Percentiles rank a stretch among this genome's conserved stretches.
Evolutionary conservation across 2,113 vertebrate genomes (phyloP).

Genomic region (Entomyzon cyanotis): DNA sequence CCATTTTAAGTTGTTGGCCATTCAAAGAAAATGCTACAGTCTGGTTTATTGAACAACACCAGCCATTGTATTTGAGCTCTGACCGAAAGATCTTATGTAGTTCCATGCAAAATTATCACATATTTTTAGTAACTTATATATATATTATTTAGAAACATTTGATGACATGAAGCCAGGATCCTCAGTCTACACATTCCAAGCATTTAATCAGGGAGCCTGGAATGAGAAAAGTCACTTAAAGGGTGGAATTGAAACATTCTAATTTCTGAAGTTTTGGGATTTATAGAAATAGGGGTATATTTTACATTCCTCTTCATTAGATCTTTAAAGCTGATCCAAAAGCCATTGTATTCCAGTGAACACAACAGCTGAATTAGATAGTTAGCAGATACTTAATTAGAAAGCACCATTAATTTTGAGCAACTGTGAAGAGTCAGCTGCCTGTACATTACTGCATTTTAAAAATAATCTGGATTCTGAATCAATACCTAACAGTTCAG

Average conservation of each 20-base stretch:
- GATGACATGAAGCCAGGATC: neutral
- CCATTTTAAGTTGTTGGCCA: neutral
- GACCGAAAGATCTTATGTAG: neutral
- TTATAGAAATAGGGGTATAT: neutral
- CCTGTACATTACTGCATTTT: neutral
- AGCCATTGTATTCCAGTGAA: neutral
- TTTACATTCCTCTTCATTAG: neutral
- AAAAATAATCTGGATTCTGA: neutral
- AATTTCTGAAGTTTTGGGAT: neutral
- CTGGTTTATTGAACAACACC: no score
- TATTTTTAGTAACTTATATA: neutral
- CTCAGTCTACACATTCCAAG: neutral
- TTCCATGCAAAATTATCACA: neutral
- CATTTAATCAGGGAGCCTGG: neutral
- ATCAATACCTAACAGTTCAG: neutral
- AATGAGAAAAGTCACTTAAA: neutral
- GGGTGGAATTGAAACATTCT: neutral
- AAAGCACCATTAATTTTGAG: neutral
- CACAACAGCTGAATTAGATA: neutral
- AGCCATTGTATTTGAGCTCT: neutral
- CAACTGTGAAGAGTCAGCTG: neutral
- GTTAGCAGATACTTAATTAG: neutral
- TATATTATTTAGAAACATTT: neutral
- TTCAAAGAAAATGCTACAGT: neutral
- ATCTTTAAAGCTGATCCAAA: neutral